Base-by-base conservation (phyloP, 2,797 vertebrate genomes). In the Sparus aurata region DNA sequence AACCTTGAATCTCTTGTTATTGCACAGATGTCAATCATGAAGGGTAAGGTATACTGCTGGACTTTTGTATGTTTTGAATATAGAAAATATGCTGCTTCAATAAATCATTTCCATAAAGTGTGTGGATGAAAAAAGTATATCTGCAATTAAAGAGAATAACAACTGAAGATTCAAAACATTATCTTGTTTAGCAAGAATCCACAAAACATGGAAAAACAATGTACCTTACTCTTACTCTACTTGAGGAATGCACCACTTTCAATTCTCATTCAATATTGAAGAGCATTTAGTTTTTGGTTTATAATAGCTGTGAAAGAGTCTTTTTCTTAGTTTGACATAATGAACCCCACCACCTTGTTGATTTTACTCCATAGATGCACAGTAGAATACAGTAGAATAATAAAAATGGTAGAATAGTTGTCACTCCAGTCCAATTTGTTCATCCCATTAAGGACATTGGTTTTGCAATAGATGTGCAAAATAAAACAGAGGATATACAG, bases 401-500 rank as follows among this genome's bases (percentile, higher is more conserved):
- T n/a, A n/a, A n/a, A n/a, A n/a, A n/a, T n/a, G 53, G 20, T 66
- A 64, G 62, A 77, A 66, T 72, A 74, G 65, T 23, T 20, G 53
- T 49, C 57, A 41, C 43, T 54, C 34, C 57, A 67, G 4, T 77
- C 27, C 16, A 20, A 80, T 68, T 76, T 82, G 68, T 45, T 62
- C 75, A 64, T 65, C 62, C 65, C 59, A 54, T 76, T 79, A 55
- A 69, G n/a, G 50, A 67, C 61, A 79, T 74, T 75, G 66, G 54
- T 52, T 86, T 87, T 82, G 22, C 75, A 73, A 52, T 69, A 73
- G 27, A 84, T 17, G 12, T 66, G 69, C 57, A 74, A 75, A 54
- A 84, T 71, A 75, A 85, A 82, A 69, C 18, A 41, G 17, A 47
- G 23, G 57, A 79, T 75, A 61, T 67, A 76, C 59, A 45, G 57